Conservation (phyloP, 2,113 vertebrate species). For the Pteruthius melanotis region DNA sequence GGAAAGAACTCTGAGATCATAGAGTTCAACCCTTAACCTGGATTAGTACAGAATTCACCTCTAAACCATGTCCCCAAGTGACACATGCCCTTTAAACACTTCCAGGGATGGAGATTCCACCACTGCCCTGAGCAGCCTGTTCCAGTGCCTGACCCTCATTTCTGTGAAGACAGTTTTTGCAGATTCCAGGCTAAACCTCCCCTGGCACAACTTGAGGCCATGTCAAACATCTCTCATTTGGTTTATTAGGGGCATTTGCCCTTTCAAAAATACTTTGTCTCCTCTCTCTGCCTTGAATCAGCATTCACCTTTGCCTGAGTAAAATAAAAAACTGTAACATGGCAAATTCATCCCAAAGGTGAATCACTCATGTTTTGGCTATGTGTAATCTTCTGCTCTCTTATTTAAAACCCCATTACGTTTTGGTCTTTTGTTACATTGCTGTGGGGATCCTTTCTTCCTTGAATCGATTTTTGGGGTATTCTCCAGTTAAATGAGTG, state of each 20-base stretch:
- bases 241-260: not conserved
- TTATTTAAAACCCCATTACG: rapidly evolving
- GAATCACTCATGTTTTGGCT: not conserved
- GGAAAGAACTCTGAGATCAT: no score
- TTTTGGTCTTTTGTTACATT: not conserved
- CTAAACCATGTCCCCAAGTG: not conserved
- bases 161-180: not conserved
- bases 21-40: not conserved
- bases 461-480: not conserved
- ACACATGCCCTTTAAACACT: not conserved
- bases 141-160: not conserved
- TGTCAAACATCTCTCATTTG: not conserved
- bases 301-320: not conserved
- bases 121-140: not conserved
- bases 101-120: not conserved
- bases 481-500: not conserved
- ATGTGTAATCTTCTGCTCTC: not conserved
- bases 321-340: not conserved
- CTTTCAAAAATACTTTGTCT: not conserved
- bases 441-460: not conserved
- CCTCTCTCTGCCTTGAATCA: not conserved
- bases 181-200: not conserved
- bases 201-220: not conserved
- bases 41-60: not conserved
- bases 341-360: not conserved